These are phyloP conservation scores for Apoderus coryli DNA, from an alignment of 2,888 invertebrate genomes.

Conservation along the genomic window DNA sequence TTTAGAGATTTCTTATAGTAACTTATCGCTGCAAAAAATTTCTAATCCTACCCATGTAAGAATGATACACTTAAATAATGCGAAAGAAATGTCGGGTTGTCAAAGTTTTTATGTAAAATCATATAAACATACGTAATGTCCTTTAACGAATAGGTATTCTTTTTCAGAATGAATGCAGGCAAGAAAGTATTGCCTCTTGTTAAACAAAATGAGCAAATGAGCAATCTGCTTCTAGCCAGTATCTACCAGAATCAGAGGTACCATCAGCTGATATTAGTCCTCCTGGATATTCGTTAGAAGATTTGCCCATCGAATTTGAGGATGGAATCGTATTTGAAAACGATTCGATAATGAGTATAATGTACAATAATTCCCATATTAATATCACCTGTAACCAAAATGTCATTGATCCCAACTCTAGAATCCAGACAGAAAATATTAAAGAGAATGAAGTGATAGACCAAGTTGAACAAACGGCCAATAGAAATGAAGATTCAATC, in stretches of 20 bases:
- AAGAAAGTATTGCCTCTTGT: conserved; percentile 2
- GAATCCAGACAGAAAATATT: not conserved
- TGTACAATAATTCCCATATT: conserved; percentile 2
- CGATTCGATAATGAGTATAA: not conserved
- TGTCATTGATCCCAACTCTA: conserved; percentile 2
- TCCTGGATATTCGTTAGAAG: conserved; percentile 2
- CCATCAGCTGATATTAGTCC: conserved; percentile 3
- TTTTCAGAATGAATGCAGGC: conserved; percentile 1
- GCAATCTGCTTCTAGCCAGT: conserved; percentile 3
- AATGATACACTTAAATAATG: no score
- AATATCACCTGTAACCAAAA: conserved; percentile 2
- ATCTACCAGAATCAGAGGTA: conserved; percentile 3
- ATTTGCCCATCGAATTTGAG: conserved; percentile 2
- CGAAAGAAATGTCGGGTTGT: no score
- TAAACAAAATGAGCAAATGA: conserved; percentile 1
- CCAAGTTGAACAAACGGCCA: conserved; percentile 1
- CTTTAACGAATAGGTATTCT: conserved; percentile 2
- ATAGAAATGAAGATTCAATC: conserved; percentile 1
- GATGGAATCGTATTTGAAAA: conserved; percentile 2
- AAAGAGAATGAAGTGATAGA: conserved; percentile 2
- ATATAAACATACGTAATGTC: no score
- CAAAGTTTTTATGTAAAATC: no score
- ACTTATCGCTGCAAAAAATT: conserved; percentile 1
- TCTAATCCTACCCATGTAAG: no score
- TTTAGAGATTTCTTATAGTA: conserved; percentile 3